Percentiles rank a stretch among this genome's conserved stretches.
Conservation (phyloP, 2,113 vertebrate species). For the Ailuropoda melanoleuca region DNA sequence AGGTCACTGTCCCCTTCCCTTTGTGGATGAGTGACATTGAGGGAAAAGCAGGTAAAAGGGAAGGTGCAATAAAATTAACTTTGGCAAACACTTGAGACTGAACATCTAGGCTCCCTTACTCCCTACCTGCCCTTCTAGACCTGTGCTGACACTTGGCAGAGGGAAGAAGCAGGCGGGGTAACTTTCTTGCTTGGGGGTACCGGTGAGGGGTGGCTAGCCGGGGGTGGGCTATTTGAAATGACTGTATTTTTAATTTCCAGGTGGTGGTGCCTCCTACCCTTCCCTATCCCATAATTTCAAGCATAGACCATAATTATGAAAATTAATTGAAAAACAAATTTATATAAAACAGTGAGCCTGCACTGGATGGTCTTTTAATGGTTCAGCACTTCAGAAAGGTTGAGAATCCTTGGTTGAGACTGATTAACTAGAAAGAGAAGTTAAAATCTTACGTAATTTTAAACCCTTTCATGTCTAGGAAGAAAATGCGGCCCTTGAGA, state of each 20-base stretch:
- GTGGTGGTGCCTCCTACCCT: not conserved
- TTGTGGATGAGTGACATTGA: not conserved
- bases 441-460: conserved; percentile 52
- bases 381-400: conserved; percentile 47
- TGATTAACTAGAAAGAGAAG: conserved; percentile 2
- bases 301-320: not conserved
- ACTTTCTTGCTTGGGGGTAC: not conserved
- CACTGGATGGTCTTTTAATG: not conserved
- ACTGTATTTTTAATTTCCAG: not conserved
- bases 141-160: not conserved
- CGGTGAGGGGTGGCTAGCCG: not conserved
- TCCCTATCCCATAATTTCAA: not conserved
- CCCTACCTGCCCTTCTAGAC: not conserved
- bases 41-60: not conserved
- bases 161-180: not conserved
- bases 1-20: not conserved
- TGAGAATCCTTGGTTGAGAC: conserved; percentile 73
- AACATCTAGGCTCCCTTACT: not conserved
- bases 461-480: conserved; percentile 77
- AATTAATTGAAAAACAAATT: not conserved
- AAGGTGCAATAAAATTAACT: fast-evolving
- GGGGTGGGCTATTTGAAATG: too few species aligned
- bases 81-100: not conserved
- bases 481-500: conserved; percentile 52
- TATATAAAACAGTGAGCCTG: not conserved